Percentiles rank a stretch among this genome's conserved stretches.
Evolutionary conservation across 2,888 invertebrate genomes (phyloP).

Genomic region (Cerastis leucographa): DNA sequence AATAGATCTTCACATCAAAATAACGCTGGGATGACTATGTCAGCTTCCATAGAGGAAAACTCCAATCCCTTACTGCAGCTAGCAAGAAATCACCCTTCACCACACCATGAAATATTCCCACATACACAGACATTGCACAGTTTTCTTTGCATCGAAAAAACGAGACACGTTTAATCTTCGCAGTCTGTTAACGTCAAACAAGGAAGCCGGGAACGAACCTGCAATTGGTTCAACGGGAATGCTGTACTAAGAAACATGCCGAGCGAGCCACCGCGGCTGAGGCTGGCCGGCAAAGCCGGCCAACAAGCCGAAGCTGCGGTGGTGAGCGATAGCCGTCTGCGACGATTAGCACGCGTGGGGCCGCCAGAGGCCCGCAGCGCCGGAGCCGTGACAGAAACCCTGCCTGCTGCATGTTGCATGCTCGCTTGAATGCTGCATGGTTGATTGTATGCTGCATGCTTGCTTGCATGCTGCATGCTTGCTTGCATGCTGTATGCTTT

Average conservation of each 20-base stretch:
- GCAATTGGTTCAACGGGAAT: conserved; percentile 70
- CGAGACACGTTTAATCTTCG: conserved; percentile 74
- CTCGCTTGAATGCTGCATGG: too few species aligned
- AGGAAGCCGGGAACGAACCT: conserved; percentile 57
- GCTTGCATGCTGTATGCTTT: too few species aligned
- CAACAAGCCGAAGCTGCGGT: too few species aligned
- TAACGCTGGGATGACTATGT: not conserved
- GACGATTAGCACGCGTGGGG: too few species aligned
- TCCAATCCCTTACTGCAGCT: not conserved
- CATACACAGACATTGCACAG: conserved; percentile 6
- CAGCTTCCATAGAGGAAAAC: not conserved
- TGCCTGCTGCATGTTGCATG: too few species aligned
- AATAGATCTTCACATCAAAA: not conserved
- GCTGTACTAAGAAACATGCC: conserved; percentile 62
- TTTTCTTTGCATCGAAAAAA: conserved; percentile 65
- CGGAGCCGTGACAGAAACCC: too few species aligned
- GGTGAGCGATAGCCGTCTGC: too few species aligned
- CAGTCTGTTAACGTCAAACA: conserved; percentile 72
- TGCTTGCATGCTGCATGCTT: too few species aligned
- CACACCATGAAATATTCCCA: conserved; percentile 14
- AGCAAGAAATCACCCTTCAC: not conserved
- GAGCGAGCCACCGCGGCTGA: too few species aligned
- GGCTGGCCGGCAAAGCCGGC: too few species aligned
- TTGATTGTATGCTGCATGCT: too few species aligned
- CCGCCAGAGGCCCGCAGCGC: too few species aligned